A percentile compares a stretch with the other conserved stretches of the same genome.
Conservation (phyloP, 2,888 invertebrate genomes). For the Ophion costatus region DNA sequence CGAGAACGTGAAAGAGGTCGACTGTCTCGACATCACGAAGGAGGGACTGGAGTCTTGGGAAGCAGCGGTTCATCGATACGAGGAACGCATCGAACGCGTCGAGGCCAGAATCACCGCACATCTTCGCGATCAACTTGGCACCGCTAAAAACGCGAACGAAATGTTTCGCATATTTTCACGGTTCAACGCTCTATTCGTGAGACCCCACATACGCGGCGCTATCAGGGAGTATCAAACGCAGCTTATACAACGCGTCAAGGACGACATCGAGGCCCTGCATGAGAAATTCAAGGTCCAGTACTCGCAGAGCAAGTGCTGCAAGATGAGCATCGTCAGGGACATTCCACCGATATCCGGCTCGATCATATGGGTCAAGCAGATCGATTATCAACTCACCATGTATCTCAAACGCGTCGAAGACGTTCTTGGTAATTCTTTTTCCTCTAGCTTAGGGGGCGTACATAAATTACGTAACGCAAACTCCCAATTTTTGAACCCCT, state of each 20-base stretch:
- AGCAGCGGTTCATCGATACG: constrained; percentile 97
- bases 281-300: constrained; percentile 99
- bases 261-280: constrained; percentile 98
- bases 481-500: too few species aligned
- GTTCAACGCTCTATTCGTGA: constrained; percentile 99
- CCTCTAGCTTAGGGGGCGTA: constrained; percentile 12
- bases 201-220: constrained; percentile 99
- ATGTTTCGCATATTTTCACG: constrained; percentile 99
- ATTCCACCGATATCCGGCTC: constrained; percentile 98
- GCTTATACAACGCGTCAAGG: constrained; percentile 98
- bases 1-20: constrained; percentile 99
- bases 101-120: constrained; percentile 99
- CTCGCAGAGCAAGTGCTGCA: constrained; percentile 96
- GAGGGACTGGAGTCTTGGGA: constrained; percentile 99
- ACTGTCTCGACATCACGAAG: constrained; percentile 97
- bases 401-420: constrained; percentile 99
- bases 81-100: constrained; percentile 98
- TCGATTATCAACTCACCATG: constrained; percentile 98
- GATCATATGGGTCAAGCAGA: constrained; percentile 99
- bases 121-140: constrained; percentile 98
- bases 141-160: constrained; percentile 99
- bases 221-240: constrained; percentile 99
- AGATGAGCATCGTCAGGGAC: constrained; percentile 95
- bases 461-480: too few species aligned
- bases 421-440: constrained; percentile 90